These are phyloP conservation scores for Camponotus floridanus DNA, from an alignment of 1,140 invertebrate species.

Conservation along the genomic window DNA sequence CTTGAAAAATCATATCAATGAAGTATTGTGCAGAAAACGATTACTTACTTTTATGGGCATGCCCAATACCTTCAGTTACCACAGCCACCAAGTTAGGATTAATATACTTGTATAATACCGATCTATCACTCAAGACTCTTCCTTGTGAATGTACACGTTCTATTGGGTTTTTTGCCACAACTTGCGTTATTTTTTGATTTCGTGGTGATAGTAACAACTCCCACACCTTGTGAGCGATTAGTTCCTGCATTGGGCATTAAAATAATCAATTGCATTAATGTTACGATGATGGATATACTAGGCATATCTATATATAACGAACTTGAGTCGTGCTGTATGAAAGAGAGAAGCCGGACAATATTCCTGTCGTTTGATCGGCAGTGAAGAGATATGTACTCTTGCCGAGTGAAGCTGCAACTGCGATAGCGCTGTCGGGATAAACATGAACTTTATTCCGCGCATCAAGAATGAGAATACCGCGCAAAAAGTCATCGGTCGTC, in stretches of 20 bases:
- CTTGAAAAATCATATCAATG: conserved; percentile 12
- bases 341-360: conserved; percentile 90
- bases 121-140: conserved; percentile 96
- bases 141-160: conserved; percentile 99
- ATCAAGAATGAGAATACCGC: conserved; percentile 93
- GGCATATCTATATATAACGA: conserved; percentile 13
- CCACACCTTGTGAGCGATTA: conserved; percentile 89
- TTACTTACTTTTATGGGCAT: conserved; percentile 90
- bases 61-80: conserved; percentile 92
- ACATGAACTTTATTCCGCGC: conserved; percentile 90
- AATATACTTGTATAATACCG: conserved; percentile 99
- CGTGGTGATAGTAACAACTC: conserved; percentile 90
- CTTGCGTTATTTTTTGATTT: conserved; percentile 90
- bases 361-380: conserved; percentile 88
- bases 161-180: conserved; percentile 90
- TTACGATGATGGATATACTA: not conserved
- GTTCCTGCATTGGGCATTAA: conserved; percentile 75
- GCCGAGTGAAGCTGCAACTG: conserved; percentile 85
- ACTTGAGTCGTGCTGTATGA: conserved; percentile 82
- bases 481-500: conserved; percentile 91
- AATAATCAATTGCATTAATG: conserved; percentile 26
- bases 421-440: conserved; percentile 88
- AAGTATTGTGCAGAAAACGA: conserved; percentile 16
- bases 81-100: conserved; percentile 98
- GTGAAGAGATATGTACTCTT: conserved; percentile 91